Evolutionary conservation across 2,797 vertebrate genomes (phyloP).

Genomic region (Lithobates sylvaticus): DNA sequence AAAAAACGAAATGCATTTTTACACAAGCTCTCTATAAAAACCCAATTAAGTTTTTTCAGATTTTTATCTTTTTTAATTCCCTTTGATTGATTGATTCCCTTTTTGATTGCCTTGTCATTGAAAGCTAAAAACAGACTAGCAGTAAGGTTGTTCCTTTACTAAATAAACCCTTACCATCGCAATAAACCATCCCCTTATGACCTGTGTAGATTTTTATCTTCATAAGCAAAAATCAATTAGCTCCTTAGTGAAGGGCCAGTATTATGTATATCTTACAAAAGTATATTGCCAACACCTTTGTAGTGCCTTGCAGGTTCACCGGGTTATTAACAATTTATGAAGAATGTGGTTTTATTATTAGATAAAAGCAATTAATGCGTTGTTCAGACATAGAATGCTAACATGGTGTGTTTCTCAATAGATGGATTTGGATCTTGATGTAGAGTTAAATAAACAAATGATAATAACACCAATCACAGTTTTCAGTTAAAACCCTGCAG

Average conservation of each 20-base stretch:
- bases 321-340: neutral
- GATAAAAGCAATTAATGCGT: slow-evolving; percentile 6
- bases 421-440: slow-evolving; percentile 69
- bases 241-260: neutral
- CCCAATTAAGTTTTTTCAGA: too few species aligned
- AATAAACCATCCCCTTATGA: neutral
- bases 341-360: neutral
- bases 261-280: neutral
- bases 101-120: too few species aligned
- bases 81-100: too few species aligned
- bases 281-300: slow-evolving; percentile 32
- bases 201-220: neutral
- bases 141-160: too few species aligned
- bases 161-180: too few species aligned
- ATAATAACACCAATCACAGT: slow-evolving; percentile 87
- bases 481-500: slow-evolving; percentile 82
- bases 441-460: slow-evolving; percentile 88
- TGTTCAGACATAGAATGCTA: neutral
- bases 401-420: neutral
- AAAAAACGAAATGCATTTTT: too few species aligned
- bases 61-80: too few species aligned
- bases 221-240: neutral
- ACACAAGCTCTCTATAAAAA: too few species aligned
- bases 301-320: neutral
- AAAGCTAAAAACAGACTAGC: too few species aligned